A percentile compares a stretch with the other conserved stretches of the same genome.
These are phyloP conservation scores for Echinops telfairi DNA, from an alignment of 2,113 vertebrate genomes.

Conservation along the genomic window DNA sequence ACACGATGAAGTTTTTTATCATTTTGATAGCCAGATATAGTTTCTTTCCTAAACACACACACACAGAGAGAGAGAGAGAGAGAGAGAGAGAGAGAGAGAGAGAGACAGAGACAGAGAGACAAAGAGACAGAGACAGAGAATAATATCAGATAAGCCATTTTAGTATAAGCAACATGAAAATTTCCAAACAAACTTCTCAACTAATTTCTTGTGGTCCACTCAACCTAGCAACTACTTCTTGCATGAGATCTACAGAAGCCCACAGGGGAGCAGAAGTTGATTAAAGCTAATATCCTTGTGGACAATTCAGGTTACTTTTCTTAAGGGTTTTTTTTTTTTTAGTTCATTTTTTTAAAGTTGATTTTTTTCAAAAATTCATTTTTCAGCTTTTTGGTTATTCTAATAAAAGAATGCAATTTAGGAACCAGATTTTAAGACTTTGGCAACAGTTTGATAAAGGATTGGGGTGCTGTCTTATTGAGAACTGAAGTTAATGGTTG, in stretches of 20 bases:
- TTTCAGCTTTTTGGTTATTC: neutral
- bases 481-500: constrained; percentile 21
- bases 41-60: neutral
- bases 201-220: constrained; percentile 15
- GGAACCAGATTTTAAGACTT: neutral
- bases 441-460: neutral
- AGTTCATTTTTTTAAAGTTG: too few species aligned
- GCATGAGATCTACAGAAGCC: neutral
- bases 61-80: too few species aligned
- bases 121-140: neutral
- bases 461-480: neutral
- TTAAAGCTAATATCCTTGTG: neutral
- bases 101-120: too few species aligned
- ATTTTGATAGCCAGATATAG: constrained; percentile 13
- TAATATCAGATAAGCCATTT: constrained; percentile 33
- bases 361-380: neutral
- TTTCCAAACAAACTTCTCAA: constrained; percentile 25
- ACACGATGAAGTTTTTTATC: neutral
- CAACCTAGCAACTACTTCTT: neutral
- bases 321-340: too few species aligned
- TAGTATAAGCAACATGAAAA: constrained; percentile 22
- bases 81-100: too few species aligned
- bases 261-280: neutral
- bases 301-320: neutral
- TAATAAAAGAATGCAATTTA: constrained; percentile 49